phyloP scores from a whole-genome alignment of 2,113 vertebrate species.

The Lampris incognitus region DNA sequence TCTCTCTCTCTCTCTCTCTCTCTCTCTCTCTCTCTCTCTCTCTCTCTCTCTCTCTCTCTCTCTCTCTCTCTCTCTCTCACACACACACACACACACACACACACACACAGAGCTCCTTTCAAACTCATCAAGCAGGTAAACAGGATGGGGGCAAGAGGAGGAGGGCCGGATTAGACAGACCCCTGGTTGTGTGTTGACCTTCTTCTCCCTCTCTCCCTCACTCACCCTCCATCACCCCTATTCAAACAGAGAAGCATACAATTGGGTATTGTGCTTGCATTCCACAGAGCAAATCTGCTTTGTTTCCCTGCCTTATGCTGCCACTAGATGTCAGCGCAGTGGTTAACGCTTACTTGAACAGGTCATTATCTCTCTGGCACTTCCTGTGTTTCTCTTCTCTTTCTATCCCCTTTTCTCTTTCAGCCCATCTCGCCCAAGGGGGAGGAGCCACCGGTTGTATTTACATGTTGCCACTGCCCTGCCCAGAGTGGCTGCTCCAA shows the following conservation, averaged over 20 bases:
- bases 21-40: no score
- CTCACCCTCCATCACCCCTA: constrained; percentile 26
- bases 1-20: background rate
- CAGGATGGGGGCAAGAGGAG: constrained; percentile 59
- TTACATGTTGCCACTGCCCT: constrained; percentile 65
- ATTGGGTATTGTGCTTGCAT: constrained; percentile 6
- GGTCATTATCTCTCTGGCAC: background rate
- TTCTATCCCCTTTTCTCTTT: background rate
- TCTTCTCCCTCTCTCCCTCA: constrained; percentile 22
- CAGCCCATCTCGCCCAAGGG: constrained; percentile 37
- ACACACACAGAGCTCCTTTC: constrained; percentile 67
- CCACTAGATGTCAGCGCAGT: constrained; percentile 51
- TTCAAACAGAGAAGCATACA: background rate
- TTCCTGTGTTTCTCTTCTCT: constrained; percentile 11
- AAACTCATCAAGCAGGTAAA: constrained; percentile 68
- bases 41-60: no score
- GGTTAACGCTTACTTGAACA: background rate
- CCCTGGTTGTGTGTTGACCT: constrained; percentile 67
- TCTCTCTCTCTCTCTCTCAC: constrained; percentile 34
- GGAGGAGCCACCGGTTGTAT: constrained; percentile 63
- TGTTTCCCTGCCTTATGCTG: constrained; percentile 12
- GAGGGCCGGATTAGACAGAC: constrained; percentile 59
- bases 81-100: constrained; percentile 25
- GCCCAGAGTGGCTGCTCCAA: constrained; percentile 40
- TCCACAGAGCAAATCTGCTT: constrained; percentile 28